Evolutionary conservation across 2,113 vertebrate species (phyloP).

Genomic region (Ahaetulla prasina): DNA sequence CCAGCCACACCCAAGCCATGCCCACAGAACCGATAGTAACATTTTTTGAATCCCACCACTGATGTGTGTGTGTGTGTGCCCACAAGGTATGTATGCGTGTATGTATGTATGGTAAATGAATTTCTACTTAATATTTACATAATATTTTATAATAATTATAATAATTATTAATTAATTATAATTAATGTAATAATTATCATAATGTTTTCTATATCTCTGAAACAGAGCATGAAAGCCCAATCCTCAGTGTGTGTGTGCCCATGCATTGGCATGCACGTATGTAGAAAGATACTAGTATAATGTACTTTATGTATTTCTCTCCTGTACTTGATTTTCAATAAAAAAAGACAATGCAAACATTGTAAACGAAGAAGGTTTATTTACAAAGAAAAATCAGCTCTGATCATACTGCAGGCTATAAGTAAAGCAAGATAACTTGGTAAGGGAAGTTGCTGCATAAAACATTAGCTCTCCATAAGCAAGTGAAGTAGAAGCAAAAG

Average conservation of each 20-base stretch:
- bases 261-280: not conserved
- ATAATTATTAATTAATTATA: too few species aligned
- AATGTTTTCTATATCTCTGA: not conserved
- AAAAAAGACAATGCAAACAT: not conserved
- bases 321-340: not conserved
- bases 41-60: too few species aligned
- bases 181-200: too few species aligned
- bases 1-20: too few species aligned
- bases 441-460: not conserved
- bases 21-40: too few species aligned
- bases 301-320: not conserved
- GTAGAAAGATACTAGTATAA: not conserved
- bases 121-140: too few species aligned
- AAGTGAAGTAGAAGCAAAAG: constrained; percentile 17
- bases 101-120: not conserved
- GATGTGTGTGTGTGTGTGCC: too few species aligned
- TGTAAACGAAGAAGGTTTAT: not conserved
- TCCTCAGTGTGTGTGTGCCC: not conserved
- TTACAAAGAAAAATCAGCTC: not conserved
- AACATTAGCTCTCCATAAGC: constrained; percentile 3
- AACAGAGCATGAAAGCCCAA: not conserved
- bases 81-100: too few species aligned
- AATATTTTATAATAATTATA: too few species aligned
- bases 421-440: not conserved
- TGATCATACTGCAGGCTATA: not conserved